Percentiles rank a stretch among this genome's conserved stretches.
These are phyloP conservation scores for Anorthoa munda DNA, from an alignment of 2,888 invertebrate species.

Conservation along the genomic window DNA sequence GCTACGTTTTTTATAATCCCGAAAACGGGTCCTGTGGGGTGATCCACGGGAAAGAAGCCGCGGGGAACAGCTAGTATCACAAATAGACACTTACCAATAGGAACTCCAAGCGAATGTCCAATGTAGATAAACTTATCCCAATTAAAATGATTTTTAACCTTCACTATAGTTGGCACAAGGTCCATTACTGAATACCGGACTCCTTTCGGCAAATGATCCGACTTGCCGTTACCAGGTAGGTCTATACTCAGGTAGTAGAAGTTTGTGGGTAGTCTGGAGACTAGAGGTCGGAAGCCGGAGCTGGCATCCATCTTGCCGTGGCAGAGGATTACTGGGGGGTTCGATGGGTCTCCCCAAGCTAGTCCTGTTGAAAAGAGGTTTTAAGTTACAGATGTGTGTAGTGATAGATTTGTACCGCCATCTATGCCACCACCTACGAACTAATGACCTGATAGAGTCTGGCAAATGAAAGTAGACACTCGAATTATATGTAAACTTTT, in stretches of 20 bases:
- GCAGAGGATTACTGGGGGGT: slow-evolving; percentile 89
- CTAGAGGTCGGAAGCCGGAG: slow-evolving; percentile 90
- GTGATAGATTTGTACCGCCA: too few relatives aligned
- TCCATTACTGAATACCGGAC: slow-evolving; percentile 74
- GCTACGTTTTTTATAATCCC: too few relatives aligned
- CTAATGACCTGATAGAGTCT: too few relatives aligned
- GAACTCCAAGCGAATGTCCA: slow-evolving; percentile 82
- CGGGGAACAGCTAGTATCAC: too few relatives aligned
- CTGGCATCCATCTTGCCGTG: slow-evolving; percentile 92
- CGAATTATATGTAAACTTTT: too few relatives aligned
- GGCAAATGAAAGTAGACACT: too few relatives aligned
- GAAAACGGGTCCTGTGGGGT: too few relatives aligned
- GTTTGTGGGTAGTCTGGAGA: slow-evolving; percentile 86
- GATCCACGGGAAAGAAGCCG: too few relatives aligned
- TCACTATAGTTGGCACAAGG: slow-evolving; percentile 74
- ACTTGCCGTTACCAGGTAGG: slow-evolving; percentile 91
- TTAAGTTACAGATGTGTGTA: too few relatives aligned
- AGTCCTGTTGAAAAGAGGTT: slow-evolving; percentile 81
- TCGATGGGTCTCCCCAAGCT: slow-evolving; percentile 90
- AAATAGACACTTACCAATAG: slow-evolving; percentile 72
- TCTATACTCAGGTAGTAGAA: slow-evolving; percentile 85
- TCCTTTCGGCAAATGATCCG: slow-evolving; percentile 87
- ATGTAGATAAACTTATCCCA: slow-evolving; percentile 81
- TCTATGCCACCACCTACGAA: too few relatives aligned
- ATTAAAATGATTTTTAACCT: slow-evolving; percentile 76